Conservation (phyloP, 1,140 invertebrate genomes). For the Bombyx mandarina region DNA sequence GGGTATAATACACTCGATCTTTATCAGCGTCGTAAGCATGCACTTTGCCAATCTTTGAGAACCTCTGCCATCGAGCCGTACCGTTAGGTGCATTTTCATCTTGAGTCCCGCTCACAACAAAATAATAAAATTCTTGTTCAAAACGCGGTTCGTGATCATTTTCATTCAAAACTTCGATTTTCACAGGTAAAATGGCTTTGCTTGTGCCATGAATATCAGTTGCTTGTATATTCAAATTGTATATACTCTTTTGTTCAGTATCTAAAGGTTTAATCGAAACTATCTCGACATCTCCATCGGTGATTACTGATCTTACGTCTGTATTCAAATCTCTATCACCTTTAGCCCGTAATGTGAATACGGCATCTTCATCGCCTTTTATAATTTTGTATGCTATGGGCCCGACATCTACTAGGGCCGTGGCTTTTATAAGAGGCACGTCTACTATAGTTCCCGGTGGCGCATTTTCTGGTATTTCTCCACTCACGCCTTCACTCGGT, state of each 20-base stretch:
- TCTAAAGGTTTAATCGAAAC: conserved; percentile 82
- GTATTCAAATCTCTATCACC: conserved; percentile 65
- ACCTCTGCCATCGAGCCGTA: conserved; percentile 78
- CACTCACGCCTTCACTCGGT: conserved; percentile 72
- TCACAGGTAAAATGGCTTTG: conserved; percentile 80
- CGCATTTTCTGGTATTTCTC: conserved; percentile 83
- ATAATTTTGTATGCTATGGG: conserved; percentile 85
- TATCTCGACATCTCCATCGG: conserved; percentile 75
- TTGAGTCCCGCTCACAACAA: conserved; percentile 77
- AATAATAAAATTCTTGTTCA: conserved; percentile 82
- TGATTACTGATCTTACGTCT: conserved; percentile 74
- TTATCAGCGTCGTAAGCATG: conserved; percentile 88
- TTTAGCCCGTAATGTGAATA: conserved; percentile 80
- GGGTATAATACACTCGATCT: conserved; percentile 87
- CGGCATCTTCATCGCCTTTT: conserved; percentile 77
- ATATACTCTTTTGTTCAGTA: conserved; percentile 77
- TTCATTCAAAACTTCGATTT: conserved; percentile 83
- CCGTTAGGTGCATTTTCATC: conserved; percentile 64
- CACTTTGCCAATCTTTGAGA: conserved; percentile 85
- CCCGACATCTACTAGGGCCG: conserved; percentile 64
- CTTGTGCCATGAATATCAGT: conserved; percentile 81
- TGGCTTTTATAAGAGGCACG: conserved; percentile 77
- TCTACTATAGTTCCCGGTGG: conserved; percentile 78
- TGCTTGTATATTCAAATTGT: conserved; percentile 82
- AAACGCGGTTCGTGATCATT: conserved; percentile 94